Evolutionary conservation across 2,797 vertebrate genomes (phyloP).

Genomic region (Parotocinclus haroldoi): DNA sequence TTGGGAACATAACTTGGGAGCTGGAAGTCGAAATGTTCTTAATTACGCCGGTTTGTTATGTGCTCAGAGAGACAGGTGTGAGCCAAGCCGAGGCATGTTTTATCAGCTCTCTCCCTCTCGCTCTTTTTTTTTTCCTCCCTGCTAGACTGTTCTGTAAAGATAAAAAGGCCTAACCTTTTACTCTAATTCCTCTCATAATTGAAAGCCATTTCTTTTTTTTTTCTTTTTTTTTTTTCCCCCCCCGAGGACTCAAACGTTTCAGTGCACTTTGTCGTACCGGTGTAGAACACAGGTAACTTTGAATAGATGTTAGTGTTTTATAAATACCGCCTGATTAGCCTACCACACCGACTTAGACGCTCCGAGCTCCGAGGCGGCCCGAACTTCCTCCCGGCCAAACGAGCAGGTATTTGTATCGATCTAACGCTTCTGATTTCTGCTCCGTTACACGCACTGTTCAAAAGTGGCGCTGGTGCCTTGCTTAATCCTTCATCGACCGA

Average conservation of each 20-base stretch:
- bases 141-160: neutral
- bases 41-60: slow-evolving; percentile 70
- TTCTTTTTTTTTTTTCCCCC: slow-evolving; percentile 16
- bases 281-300: slow-evolving; percentile 23
- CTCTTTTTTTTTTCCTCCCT: slow-evolving; percentile 1
- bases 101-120: slow-evolving; percentile 58
- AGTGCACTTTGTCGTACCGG: slow-evolving; percentile 22
- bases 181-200: slow-evolving; percentile 18
- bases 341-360: neutral
- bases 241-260: slow-evolving; percentile 27
- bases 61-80: slow-evolving; percentile 64
- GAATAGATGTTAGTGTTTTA: slow-evolving; percentile 25
- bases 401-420: too few relatives aligned
- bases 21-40: slow-evolving; percentile 71
- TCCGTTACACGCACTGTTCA: too few relatives aligned
- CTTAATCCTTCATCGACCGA: too few relatives aligned
- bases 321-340: slow-evolving; percentile 25
- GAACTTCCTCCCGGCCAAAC: neutral
- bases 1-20: slow-evolving; percentile 64
- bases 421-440: too few relatives aligned
- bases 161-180: slow-evolving; percentile 13
- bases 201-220: slow-evolving; percentile 20
- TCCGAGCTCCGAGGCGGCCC: neutral
- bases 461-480: too few relatives aligned
- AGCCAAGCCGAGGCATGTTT: slow-evolving; percentile 65